Conservation (phyloP, 2,888 invertebrate genomes). For the Dicycla oo region DNA sequence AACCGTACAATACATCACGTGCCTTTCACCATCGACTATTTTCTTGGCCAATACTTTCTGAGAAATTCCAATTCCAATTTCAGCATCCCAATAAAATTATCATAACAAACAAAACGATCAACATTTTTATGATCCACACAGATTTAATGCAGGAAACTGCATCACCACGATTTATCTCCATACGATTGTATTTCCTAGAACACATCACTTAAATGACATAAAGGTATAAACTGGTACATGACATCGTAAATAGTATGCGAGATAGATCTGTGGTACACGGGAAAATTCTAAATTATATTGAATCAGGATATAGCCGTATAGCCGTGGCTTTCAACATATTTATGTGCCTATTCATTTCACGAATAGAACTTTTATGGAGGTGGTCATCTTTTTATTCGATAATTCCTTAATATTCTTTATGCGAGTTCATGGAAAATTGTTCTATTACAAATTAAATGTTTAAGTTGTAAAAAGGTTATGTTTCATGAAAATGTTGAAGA, state of each 20-base stretch:
- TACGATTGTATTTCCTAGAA: constrained; percentile 67
- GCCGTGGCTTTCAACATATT: constrained; percentile 73
- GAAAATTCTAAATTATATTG: constrained; percentile 67
- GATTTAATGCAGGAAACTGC: constrained; percentile 58
- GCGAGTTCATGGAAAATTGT: constrained; percentile 52
- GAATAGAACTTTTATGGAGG: constrained; percentile 67
- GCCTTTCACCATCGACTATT: background rate
- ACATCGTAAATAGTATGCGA: constrained; percentile 76
- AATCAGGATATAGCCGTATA: constrained; percentile 74
- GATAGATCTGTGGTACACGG: constrained; percentile 63
- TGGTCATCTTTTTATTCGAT: constrained; percentile 54
- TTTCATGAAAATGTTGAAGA: constrained; percentile 4
- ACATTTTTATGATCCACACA: constrained; percentile 57
- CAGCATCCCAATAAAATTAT: constrained; percentile 48
- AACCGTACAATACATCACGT: background rate
- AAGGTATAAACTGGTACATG: constrained; percentile 59
- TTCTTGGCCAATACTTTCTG: background rate
- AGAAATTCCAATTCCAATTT: constrained; percentile 44
- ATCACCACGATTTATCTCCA: constrained; percentile 50
- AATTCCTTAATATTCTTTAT: constrained; percentile 59
- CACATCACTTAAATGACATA: constrained; percentile 59
- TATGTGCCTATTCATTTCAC: constrained; percentile 70
- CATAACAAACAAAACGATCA: constrained; percentile 64
- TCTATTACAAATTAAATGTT: constrained; percentile 42
- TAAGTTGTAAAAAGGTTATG: constrained; percentile 15